Conservation (phyloP, 2,888 invertebrate species). For the Caenorhabditis parvicauda region DNA sequence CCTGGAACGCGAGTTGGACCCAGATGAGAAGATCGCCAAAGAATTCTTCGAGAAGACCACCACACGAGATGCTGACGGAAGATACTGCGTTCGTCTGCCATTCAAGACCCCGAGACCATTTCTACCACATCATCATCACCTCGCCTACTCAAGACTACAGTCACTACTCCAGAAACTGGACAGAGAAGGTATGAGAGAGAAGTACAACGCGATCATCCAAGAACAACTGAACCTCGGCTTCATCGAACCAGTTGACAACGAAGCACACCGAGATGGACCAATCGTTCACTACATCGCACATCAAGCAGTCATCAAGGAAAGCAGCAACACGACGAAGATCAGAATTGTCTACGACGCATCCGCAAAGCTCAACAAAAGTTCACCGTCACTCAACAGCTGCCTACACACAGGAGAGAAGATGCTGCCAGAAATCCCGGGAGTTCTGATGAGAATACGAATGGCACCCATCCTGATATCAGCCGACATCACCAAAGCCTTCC, state of each 20-base stretch:
- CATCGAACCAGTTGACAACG: slow-evolving; percentile 23
- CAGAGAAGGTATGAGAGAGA: neutral
- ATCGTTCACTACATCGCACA: slow-evolving; percentile 30
- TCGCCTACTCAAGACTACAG: slow-evolving; percentile 5
- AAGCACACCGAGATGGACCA: neutral
- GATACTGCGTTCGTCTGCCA: slow-evolving; percentile 6
- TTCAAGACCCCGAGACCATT: neutral
- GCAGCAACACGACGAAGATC: slow-evolving; percentile 24
- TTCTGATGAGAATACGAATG: slow-evolving; percentile 27
- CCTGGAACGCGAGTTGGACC: slow-evolving; percentile 1
- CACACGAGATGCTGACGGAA: slow-evolving; percentile 6
- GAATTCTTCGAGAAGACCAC: slow-evolving; percentile 9
- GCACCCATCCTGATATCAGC: slow-evolving; percentile 10
- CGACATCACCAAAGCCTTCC: slow-evolving; percentile 47
- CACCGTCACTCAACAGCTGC: slow-evolving; percentile 25
- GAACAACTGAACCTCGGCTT: slow-evolving; percentile 18
- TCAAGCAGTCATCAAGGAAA: slow-evolving; percentile 25
- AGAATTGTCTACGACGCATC: slow-evolving; percentile 43
- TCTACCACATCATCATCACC: slow-evolving; percentile 1
- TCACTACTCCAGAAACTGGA: neutral
- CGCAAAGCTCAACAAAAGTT: slow-evolving; percentile 3
- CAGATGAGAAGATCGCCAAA: slow-evolving; percentile 7
- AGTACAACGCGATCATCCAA: slow-evolving; percentile 9
- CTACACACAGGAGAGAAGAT: slow-evolving; percentile 27
- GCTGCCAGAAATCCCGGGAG: slow-evolving; percentile 17